Evolutionary conservation across 2,888 invertebrate species (phyloP), one percentile per base, ranked within the genome.

Genomic region (Megastigmus dorsalis): DNA sequence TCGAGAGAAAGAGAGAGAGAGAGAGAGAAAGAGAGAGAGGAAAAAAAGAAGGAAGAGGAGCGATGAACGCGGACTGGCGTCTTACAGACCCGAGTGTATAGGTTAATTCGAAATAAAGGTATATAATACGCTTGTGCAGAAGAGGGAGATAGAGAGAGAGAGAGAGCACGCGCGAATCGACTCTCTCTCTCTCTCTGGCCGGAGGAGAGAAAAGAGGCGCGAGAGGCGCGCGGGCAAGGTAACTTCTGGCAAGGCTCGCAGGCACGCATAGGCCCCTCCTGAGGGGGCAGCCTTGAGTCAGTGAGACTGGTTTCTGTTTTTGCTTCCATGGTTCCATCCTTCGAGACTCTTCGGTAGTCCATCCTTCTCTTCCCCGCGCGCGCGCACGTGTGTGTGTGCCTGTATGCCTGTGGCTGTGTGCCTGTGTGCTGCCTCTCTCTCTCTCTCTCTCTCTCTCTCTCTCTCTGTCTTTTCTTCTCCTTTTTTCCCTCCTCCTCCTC

Each of bases 261-360:
- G 71, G 73, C 78, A 76, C 76, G 36, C 50, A 23, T 15, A 15
- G 38, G 68, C 63, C 45, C 63, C 73, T 54, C 65, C 68, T 38
- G 43, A 50, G 69, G 55, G 73, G 82, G 82, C 87, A 88, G 86
- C 88, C 88, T 88, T 87, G 87, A 87, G 85, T 85, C 85, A 85
- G 83, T 85, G 86, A 86, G 88, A 88, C 88, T 86, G 88, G 87
- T 84, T 85, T 85, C 83, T 84, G 82, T 85, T 87, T 87, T 87
- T 88, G 85, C 87, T 84, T 85, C 85, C 84, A 85, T 84, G 83
- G 84, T 84, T 84, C 82, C 84, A 85, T 86, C 86, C 86, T 86
- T 83, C 85, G 83, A 84, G 75, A 68, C 70, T 70, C 72, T 72
- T 75, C 69, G 77, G 77, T 77, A 75, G 75, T 76, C 68, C 75